A percentile compares a stretch with the other conserved stretches of the same genome.
These are phyloP conservation scores for Haliclystus octoradiatus DNA, from an alignment of 30 jellyfish, hydroid and myxozoan species.

Conservation along the genomic window DNA sequence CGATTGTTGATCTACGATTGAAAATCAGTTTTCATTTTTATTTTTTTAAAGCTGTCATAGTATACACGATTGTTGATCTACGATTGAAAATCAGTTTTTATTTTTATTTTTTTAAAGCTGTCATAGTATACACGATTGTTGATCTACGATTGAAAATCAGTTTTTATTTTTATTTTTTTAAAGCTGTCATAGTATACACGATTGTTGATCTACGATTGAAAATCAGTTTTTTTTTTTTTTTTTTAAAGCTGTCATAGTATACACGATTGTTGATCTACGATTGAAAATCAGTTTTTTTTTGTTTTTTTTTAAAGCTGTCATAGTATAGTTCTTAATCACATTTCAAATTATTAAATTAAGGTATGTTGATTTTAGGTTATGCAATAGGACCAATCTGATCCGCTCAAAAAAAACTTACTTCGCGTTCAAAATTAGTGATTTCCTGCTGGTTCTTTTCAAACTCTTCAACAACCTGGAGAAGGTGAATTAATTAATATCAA, in stretches of 20 bases:
- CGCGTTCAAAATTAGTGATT: slow-evolving; percentile 22
- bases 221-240: not conserved
- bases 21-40: not conserved
- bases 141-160: no score
- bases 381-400: no score
- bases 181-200: not conserved
- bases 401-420: slow-evolving; percentile 46
- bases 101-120: no score
- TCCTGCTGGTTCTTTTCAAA: slow-evolving; percentile 51
- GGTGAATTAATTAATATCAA: not conserved
- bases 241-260: not conserved
- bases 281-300: no score
- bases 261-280: not conserved
- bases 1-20: slow-evolving; percentile 32
- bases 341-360: no score
- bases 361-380: no score
- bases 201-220: not conserved
- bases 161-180: not conserved
- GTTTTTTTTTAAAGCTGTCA: no score
- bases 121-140: no score
- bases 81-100: no score
- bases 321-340: no score
- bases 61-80: no score
- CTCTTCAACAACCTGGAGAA: slow-evolving; percentile 49
- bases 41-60: not conserved